Evolutionary conservation across 2,888 invertebrate species (phyloP).

Genomic region (Drepana falcataria): DNA sequence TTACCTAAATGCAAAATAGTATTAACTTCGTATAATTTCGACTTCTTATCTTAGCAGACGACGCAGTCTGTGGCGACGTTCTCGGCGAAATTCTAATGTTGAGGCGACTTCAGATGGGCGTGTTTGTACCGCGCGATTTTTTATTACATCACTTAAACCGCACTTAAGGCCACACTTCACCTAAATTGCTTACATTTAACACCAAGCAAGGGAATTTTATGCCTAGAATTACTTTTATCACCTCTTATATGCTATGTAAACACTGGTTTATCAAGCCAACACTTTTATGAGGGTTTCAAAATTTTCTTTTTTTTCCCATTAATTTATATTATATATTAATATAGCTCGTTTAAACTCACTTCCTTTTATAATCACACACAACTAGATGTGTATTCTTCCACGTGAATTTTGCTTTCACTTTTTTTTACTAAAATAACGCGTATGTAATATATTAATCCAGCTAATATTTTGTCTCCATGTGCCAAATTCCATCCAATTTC

Average conservation of each 20-base stretch:
- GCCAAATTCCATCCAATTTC: too few relatives aligned
- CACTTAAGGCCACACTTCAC: background rate
- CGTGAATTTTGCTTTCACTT: too few relatives aligned
- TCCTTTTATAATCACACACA: too few relatives aligned
- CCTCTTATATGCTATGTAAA: background rate
- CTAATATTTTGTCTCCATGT: too few relatives aligned
- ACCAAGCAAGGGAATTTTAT: background rate
- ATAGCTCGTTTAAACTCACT: too few relatives aligned
- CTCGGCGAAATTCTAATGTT: constrained; percentile 13
- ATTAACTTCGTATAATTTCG: constrained; percentile 54
- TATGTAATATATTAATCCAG: too few relatives aligned
- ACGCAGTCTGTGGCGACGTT: constrained; percentile 31
- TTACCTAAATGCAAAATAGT: constrained; percentile 53
- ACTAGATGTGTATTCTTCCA: too few relatives aligned
- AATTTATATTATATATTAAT: too few relatives aligned
- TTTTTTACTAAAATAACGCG: too few relatives aligned
- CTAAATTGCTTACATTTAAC: background rate
- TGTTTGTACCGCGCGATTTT: constrained; percentile 8
- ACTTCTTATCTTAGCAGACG: constrained; percentile 46
- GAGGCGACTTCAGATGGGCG: constrained; percentile 14
- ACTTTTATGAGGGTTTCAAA: too few relatives aligned
- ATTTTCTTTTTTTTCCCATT: too few relatives aligned
- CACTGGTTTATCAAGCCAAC: background rate
- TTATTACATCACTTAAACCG: background rate
- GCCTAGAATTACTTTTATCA: background rate